phyloP scores from a whole-genome alignment of 2,888 invertebrate genomes.

The Strigamia transsilvanica region DNA sequence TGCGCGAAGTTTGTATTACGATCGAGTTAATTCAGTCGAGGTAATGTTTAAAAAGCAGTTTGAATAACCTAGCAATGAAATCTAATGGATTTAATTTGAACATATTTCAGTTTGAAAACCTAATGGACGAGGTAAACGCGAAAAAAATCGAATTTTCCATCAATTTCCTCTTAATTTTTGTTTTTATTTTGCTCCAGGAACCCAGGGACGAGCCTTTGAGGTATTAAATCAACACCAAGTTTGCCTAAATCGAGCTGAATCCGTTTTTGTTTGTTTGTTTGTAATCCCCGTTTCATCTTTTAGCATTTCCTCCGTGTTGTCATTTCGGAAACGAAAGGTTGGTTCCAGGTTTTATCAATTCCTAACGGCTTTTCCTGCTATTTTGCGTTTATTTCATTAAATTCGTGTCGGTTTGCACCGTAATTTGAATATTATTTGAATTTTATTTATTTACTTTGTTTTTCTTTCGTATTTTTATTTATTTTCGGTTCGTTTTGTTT shows the following conservation, averaged over 20 bases:
- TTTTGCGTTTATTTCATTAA: not conserved
- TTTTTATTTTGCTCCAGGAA: not conserved
- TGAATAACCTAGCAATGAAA: too few species aligned
- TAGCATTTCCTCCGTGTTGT: slow-evolving; percentile 42
- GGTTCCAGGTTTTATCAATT: not conserved
- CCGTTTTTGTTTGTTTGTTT: not conserved
- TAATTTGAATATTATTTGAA: not conserved
- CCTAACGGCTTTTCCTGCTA: not conserved
- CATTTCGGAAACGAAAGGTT: slow-evolving; percentile 48
- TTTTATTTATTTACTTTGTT: slow-evolving; percentile 28
- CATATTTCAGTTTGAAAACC: slow-evolving; percentile 14
- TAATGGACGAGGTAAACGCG: slow-evolving; percentile 35
- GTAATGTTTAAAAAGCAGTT: not conserved
- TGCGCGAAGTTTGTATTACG: not conserved
- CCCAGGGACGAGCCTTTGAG: slow-evolving; percentile 25
- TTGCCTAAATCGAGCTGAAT: not conserved
- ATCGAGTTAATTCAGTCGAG: not conserved
- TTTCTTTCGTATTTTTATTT: not conserved
- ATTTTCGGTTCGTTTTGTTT: not conserved
- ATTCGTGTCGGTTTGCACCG: too few species aligned
- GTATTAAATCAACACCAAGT: not conserved
- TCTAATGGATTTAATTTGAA: too few species aligned
- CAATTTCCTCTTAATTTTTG: not conserved
- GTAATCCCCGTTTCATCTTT: too few species aligned
- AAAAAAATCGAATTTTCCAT: not conserved